Base-by-base conservation (phyloP, 2,113 vertebrate species). In the Cyanistes caeruleus region DNA sequence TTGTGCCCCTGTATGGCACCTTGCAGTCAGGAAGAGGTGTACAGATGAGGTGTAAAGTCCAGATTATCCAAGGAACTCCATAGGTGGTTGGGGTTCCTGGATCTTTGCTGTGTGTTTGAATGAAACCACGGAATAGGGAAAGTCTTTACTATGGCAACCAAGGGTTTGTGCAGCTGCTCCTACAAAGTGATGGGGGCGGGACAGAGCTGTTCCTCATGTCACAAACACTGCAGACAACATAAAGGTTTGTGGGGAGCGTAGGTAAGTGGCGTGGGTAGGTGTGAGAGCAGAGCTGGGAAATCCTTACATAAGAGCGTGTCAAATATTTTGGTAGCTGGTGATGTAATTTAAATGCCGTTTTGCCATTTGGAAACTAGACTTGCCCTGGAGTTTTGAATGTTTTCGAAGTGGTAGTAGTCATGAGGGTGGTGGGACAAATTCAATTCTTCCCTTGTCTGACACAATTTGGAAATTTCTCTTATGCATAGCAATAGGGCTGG, bases 251-350 rank as follows among this genome's bases (percentile, higher is more conserved):
- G 63, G 24, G 27, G 12, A 81, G 86, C 48, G 81, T 93, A 89
- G 77, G 60, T 90, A 93, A 70, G 69, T 27, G 56, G 23, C 0
- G 39, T 93, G 84, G 74, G 92, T 33, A 82, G 84, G 49, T 94
- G 75, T 2, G 15, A 93, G 28, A 89, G 53, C 56, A 73, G 83
- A 80, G 55, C 63, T 74, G 77, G 72, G 64, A 92, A 77, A 76
- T 89, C 46, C 80, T 95, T 95, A 79, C 43, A 43, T 86, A 87
- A 90, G n/a, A 77, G 7, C 41, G n/a, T 73, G 72, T 73, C 83
- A 49, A 88, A 56, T 88, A 70, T 89, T 92, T 92, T 92, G 30
- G 84, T 89, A 49, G 25, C 7, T 46, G n/a, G 25, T 92, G 84
- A 78, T 55, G 55, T 84, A 88, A 91, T 77, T 86, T 49, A 44